phyloP scores from a whole-genome alignment of 2,888 invertebrate species.

The Erebia aethiops region DNA sequence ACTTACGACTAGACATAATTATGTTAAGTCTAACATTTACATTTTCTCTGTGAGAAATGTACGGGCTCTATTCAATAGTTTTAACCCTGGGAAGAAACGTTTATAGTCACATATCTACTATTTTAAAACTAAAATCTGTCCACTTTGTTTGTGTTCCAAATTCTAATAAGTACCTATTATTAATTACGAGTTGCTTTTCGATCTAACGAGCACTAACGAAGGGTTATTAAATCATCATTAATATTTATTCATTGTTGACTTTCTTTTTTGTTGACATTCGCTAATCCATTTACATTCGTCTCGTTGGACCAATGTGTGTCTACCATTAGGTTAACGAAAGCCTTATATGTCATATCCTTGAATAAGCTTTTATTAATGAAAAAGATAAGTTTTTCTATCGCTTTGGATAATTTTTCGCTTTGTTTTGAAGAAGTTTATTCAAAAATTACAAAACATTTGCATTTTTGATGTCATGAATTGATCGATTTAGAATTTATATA shows the following conservation, averaged over 20 bases:
- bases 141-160: background rate
- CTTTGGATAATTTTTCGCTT: background rate
- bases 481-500: background rate
- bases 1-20: constrained; percentile 67
- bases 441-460: background rate
- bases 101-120: constrained; percentile 20
- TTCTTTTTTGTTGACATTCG: background rate
- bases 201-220: background rate
- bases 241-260: background rate
- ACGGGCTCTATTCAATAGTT: constrained; percentile 37
- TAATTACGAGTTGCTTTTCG: background rate
- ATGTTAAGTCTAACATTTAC: constrained; percentile 45
- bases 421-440: background rate
- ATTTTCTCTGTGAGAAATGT: constrained; percentile 44
- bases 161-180: background rate
- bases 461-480: background rate
- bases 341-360: background rate
- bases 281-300: background rate
- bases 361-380: too few relatives aligned
- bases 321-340: background rate
- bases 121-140: constrained; percentile 5
- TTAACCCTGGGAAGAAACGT: constrained; percentile 34
- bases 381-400: background rate
- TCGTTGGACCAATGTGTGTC: background rate
- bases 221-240: background rate